These are phyloP conservation scores for Ceratotherium simum DNA, from an alignment of 2,113 vertebrate species.

Conservation along the genomic window DNA sequence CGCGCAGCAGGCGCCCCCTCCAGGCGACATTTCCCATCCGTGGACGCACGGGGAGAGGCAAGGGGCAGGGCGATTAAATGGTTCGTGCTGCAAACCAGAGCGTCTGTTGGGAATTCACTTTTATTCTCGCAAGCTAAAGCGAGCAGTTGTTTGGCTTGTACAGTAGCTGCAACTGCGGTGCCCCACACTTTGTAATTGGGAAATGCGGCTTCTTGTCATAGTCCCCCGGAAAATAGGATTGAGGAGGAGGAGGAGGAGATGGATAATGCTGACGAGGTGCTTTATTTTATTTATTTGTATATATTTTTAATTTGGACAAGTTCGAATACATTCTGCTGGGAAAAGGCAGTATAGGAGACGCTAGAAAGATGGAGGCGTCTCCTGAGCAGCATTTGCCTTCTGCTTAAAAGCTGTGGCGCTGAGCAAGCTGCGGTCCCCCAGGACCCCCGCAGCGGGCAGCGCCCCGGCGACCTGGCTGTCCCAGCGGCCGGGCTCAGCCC, in stretches of 20 bases:
- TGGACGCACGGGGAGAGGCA: neutral
- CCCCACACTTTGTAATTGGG: neutral
- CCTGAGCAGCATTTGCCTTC: neutral
- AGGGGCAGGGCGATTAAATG: no score
- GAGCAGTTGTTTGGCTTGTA: neutral
- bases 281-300: neutral
- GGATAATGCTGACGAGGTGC: neutral
- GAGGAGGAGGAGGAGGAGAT: neutral
- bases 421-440: neutral
- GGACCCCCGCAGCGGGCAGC: neutral
- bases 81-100: neutral
- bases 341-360: neutral
- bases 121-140: neutral
- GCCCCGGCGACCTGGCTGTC: neutral
- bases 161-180: neutral
- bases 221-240: neutral
- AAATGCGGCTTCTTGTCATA: neutral
- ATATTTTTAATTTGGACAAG: neutral
- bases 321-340: neutral
- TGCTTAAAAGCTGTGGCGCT: neutral
- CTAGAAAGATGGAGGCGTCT: neutral
- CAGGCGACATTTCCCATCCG: neutral
- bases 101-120: neutral
- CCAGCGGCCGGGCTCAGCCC: neutral
- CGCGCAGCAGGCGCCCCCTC: neutral